Conservation (phyloP, 1,140 invertebrate species). For the Hirudo medicinalis region DNA sequence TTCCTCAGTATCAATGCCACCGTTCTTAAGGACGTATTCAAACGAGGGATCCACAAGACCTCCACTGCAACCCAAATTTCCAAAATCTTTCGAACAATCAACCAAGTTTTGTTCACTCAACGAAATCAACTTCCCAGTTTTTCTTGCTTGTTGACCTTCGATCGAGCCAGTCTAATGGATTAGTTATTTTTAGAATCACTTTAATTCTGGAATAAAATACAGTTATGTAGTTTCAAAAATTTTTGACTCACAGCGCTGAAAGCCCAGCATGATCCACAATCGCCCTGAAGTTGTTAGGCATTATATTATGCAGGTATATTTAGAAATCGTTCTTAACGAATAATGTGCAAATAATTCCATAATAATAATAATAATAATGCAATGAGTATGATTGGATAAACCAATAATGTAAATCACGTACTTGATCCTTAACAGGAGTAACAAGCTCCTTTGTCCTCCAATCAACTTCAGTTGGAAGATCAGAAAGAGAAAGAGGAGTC, state of each 20-base stretch:
- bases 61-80: slow-evolving; percentile 18
- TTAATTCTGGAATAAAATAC: too few relatives aligned
- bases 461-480: slow-evolving; percentile 17
- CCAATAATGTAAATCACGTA: not conserved
- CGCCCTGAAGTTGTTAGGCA: slow-evolving; percentile 26
- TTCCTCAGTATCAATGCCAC: slow-evolving; percentile 22
- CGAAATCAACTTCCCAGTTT: slow-evolving; percentile 65
- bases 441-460: slow-evolving; percentile 20
- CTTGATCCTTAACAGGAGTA: slow-evolving; percentile 23
- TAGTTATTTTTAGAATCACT: not conserved
- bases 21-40: slow-evolving; percentile 10
- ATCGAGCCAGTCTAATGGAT: slow-evolving; percentile 66
- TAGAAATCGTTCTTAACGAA: not conserved
- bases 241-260: slow-evolving; percentile 46
- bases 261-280: slow-evolving; percentile 31
- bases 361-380: not conserved
- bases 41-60: not conserved
- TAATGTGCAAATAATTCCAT: not conserved
- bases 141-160: slow-evolving; percentile 86
- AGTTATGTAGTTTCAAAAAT: slow-evolving; percentile 75
- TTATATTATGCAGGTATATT: not conserved
- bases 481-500: slow-evolving; percentile 56
- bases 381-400: not conserved
- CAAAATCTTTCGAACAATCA: slow-evolving; percentile 61
- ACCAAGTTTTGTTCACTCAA: slow-evolving; percentile 89